Base-by-base conservation (phyloP, 2,888 invertebrate species). In the Drosophila mayaguana region DNA sequence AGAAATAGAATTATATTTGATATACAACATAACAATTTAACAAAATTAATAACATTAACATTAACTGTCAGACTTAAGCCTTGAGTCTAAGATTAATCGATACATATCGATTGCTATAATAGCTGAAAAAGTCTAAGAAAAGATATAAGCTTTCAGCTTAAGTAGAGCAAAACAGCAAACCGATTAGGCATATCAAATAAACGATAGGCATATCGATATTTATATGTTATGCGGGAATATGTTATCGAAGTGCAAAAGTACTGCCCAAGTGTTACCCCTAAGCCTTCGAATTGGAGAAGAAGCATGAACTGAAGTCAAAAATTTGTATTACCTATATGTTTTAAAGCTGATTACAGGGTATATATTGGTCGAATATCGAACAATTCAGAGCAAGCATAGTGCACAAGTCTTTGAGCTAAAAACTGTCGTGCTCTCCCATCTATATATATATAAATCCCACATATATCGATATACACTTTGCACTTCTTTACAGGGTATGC, bases 401-500 rank as follows among this genome's bases (percentile, higher is more conserved):
- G 12, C 34, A 34, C 5, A 16, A 3, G n/a, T 22, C 7, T 45
- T 1, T 5, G 16, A 28, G 22, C 7, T 20, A 45, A 12, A 14
- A 7, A 14, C 45, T 22, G 5, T 16, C 16, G 16, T 8, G n/a
- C 48, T n/a, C 25, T 6, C 11, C n/a, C 22, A 16, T 22, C 46
- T 25, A 46, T 25, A 46, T 46, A 2, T 25, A 25, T 25, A 25
- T 25, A n/a, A n/a, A n/a, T n/a, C n/a, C n/a, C n/a, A n/a, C n/a
- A n/a, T n/a, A n/a, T n/a, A n/a, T n/a, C n/a, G n/a, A n/a, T n/a
- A 28, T 3, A 16, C 45, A 7, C 45, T n/a, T 11, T 7, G 28
- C 48, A 32, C 3, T 14, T 11, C 7, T 12, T 42, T 64, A 36
- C 9, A 65, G 48, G 66, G 65, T 65, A 40, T 40, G 5, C 1